These are phyloP conservation scores for Zaprionus ghesquierei DNA, from an alignment of 1,140 invertebrate species.

Conservation along the genomic window DNA sequence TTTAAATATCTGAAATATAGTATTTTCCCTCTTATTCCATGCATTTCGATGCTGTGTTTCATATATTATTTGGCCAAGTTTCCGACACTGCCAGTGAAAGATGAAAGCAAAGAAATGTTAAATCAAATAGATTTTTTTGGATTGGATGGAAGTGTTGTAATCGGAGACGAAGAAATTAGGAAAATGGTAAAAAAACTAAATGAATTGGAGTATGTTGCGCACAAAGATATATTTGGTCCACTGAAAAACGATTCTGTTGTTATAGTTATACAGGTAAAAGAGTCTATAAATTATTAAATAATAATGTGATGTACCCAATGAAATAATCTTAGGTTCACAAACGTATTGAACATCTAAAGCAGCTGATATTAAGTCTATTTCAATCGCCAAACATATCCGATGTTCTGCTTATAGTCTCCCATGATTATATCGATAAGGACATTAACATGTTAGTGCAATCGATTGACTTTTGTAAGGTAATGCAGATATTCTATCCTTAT, in stretches of 20 bases:
- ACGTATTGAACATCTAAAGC: background rate
- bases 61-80: no score
- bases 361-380: background rate
- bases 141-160: no score
- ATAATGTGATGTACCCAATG: background rate
- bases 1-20: no score
- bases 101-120: no score
- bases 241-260: background rate
- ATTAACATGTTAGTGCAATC: background rate
- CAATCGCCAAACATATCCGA: background rate
- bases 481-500: slow-evolving; percentile 16
- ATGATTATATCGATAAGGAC: background rate
- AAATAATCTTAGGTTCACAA: background rate
- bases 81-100: no score
- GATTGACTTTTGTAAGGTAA: slow-evolving; percentile 2
- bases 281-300: no score
- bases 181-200: background rate
- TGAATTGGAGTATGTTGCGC: background rate
- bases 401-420: background rate
- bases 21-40: no score
- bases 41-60: no score
- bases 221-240: background rate
- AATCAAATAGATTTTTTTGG: background rate
- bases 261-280: background rate
- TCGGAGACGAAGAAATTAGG: background rate